Evolutionary conservation across 2,113 vertebrate species (phyloP).

Genomic region (Ginglymostoma cirratum): DNA sequence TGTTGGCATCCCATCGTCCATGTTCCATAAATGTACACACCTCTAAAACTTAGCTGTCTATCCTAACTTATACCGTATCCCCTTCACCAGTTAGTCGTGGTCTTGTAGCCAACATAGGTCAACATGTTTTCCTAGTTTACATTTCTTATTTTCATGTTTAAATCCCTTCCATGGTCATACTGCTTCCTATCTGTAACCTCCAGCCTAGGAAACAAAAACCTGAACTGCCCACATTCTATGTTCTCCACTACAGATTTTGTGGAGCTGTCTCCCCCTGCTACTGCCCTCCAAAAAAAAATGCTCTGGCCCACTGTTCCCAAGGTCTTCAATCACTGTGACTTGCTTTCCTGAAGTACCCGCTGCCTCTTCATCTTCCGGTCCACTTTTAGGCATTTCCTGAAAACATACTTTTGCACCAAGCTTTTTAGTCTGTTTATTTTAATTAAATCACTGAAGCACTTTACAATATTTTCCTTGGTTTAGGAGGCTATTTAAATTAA

Average conservation of each 20-base stretch:
- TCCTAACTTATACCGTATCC: not conserved
- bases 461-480: not conserved
- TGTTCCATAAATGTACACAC: not conserved
- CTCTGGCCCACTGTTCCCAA: not conserved
- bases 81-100: not conserved
- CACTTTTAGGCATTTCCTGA: not conserved
- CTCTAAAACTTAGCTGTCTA: not conserved
- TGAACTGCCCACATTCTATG: too few relatives aligned
- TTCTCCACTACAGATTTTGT: not conserved
- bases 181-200: not conserved
- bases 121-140: not conserved
- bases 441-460: not conserved
- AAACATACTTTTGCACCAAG: not conserved
- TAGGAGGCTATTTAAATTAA: not conserved
- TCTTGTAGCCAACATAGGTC: too few relatives aligned
- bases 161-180: not conserved
- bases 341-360: not conserved
- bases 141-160: constrained; percentile 10
- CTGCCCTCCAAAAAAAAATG: not conserved
- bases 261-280: not conserved
- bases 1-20: not conserved
- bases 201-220: not conserved
- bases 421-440: not conserved
- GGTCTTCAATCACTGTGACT: not conserved
- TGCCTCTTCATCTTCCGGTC: not conserved